Conservation (phyloP, 1,140 invertebrate species). For the Saccostrea echinata region DNA sequence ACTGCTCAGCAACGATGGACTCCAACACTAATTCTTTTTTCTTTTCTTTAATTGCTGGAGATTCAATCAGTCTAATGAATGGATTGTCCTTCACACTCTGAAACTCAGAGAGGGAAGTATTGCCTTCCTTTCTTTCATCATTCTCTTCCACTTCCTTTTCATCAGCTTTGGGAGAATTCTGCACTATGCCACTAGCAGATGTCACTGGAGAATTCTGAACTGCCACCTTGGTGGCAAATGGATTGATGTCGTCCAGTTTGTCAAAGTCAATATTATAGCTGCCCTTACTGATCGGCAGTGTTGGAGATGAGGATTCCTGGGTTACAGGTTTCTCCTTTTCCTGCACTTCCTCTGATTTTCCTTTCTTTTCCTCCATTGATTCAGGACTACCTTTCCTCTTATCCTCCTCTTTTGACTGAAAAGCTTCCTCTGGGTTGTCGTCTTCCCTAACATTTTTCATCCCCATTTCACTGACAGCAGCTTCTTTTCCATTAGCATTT, state of each 20-base stretch:
- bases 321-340: neutral
- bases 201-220: conserved; percentile 50
- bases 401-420: neutral
- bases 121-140: conserved; percentile 2
- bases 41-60: conserved; percentile 14
- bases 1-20: neutral
- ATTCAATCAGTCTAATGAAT: conserved; percentile 32
- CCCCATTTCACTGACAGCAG: neutral
- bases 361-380: neutral
- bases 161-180: neutral
- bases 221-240: conserved; percentile 46
- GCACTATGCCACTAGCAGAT: neutral
- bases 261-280: conserved; percentile 53
- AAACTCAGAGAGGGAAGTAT: conserved; percentile 27
- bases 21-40: neutral
- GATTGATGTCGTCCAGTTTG: conserved; percentile 53
- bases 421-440: neutral
- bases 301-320: neutral
- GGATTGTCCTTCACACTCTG: conserved; percentile 44
- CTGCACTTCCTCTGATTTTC: neutral
- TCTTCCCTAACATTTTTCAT: neutral
- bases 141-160: neutral
- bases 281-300: conserved; percentile 34
- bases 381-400: neutral
- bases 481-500: neutral